phyloP scores from a whole-genome alignment of 2,888 invertebrate species.

The Acanthosepion esculentum region DNA sequence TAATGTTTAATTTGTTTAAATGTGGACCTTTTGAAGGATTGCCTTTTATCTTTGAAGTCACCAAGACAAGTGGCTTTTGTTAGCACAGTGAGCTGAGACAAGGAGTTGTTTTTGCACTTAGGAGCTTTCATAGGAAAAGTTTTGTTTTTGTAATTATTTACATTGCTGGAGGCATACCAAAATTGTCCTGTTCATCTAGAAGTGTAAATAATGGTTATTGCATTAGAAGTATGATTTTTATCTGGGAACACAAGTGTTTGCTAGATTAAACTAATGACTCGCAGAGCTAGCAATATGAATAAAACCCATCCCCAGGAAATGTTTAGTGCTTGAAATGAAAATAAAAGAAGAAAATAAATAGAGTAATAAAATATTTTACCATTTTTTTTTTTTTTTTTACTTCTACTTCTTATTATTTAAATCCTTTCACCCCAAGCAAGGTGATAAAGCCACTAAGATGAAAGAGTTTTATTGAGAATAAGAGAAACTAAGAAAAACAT shows the following conservation, averaged over 20 bases:
- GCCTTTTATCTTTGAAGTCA: not conserved
- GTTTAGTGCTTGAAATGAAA: not conserved
- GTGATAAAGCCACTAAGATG: too few species aligned
- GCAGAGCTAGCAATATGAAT: not conserved
- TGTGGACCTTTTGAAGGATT: not conserved
- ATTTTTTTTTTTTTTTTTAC: too few species aligned
- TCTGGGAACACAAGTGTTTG: constrained; percentile 11
- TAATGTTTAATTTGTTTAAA: not conserved
- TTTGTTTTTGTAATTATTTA: constrained; percentile 8
- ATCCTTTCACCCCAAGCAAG: too few species aligned
- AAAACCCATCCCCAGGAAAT: not conserved
- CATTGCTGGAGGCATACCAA: not conserved
- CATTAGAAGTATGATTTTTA: not conserved
- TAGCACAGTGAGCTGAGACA: not conserved
- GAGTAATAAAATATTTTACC: not conserved
- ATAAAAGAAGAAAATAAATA: not conserved
- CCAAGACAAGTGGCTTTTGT: too few species aligned
- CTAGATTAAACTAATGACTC: constrained; percentile 12
- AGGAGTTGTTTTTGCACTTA: constrained; percentile 8
- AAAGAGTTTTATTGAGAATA: too few species aligned
- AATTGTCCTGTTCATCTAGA: constrained; percentile 33
- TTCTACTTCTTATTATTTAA: too few species aligned
- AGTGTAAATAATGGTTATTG: constrained; percentile 22
- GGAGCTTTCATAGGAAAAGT: constrained; percentile 23
- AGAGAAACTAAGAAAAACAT: too few species aligned